Evolutionary conservation across 2,797 vertebrate genomes (phyloP), one percentile per base, ranked within the genome.

Genomic region (Nyctibius grandis): DNA sequence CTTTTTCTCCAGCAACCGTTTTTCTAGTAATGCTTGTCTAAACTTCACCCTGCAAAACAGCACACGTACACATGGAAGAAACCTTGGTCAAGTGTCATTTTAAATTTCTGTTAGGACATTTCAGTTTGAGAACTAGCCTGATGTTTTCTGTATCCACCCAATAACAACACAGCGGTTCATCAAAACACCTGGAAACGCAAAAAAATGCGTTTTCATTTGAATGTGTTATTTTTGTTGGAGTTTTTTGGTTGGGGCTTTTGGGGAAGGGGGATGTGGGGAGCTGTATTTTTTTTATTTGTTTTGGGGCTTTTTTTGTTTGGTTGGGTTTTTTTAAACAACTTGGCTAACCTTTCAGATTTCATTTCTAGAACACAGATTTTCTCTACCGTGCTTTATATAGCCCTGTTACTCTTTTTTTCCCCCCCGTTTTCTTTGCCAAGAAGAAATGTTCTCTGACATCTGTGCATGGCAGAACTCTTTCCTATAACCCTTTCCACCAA

Each of bases 21-120:
- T 95, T 95, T 98, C 97, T 88, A 98, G 80, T 57, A 98, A 15
- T 6, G 97, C 98, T 34, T 97, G 98, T 63, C 99, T 98, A 75
- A 99, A 98, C 96, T 93, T 97, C 67, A 99, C 98, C 97, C 99
- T 99, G 96, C 67, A 50, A 85, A 69, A 57, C 65, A 83, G 44
- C 76, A 70, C 0, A 34, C 22, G 74, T 7, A 78, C 34, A 45
- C 20, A 60, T 11, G 68, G 42, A 15, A 31, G 40, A 56, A 36
- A 5, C 17, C 14, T 23, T 3, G 22, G 9, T 7, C 53, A 59
- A 10, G 6, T 10, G 20, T 13, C 4, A 21, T 23, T 21, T 11
- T 3, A 20, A 19, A 38, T 12, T 10, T 6, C 67, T 28, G 12
- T 26, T 28, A 3, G 1, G 11, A 5, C 9, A 15, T 12, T 45